A percentile compares a stretch with the other conserved stretches of the same genome.
Evolutionary conservation across 1,140 invertebrate genomes (phyloP).

Genomic region (Trypoxylus dichotomus): DNA sequence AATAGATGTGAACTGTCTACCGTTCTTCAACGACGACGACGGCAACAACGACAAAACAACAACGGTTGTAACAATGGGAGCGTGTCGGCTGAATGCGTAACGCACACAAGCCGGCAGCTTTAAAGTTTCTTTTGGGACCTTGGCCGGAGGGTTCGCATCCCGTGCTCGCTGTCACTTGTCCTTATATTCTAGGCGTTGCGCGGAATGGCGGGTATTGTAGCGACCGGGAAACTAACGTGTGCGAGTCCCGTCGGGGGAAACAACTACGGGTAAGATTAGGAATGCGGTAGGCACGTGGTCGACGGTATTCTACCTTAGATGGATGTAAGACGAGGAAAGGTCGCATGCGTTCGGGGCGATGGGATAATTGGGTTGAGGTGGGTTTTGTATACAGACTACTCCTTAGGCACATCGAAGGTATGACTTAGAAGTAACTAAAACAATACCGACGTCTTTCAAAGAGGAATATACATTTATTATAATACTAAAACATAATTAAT

Average conservation of each 20-base stretch:
- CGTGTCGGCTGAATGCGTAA: neutral
- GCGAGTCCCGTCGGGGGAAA: neutral
- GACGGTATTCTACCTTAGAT: neutral
- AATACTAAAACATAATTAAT: no score
- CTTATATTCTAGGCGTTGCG: neutral
- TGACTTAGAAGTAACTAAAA: neutral
- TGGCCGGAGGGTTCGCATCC: neutral
- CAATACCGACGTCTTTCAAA: neutral
- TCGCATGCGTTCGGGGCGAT: neutral
- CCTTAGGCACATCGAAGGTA: neutral
- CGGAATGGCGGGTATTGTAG: neutral
- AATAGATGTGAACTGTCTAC: neutral
- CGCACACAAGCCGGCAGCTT: neutral
- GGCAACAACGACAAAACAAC: neutral
- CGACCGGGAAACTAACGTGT: neutral
- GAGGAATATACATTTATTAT: neutral
- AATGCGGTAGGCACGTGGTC: neutral
- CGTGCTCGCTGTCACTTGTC: neutral
- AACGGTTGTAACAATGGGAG: neutral
- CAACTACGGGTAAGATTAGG: conserved; percentile 9
- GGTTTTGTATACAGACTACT: neutral
- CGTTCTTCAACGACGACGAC: neutral
- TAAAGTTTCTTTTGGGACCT: conserved; percentile 11
- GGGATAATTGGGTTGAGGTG: neutral
- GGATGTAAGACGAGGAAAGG: neutral